Evolutionary conservation across 2,113 vertebrate species (phyloP).

Genomic region (Pachypanchax playfairii): DNA sequence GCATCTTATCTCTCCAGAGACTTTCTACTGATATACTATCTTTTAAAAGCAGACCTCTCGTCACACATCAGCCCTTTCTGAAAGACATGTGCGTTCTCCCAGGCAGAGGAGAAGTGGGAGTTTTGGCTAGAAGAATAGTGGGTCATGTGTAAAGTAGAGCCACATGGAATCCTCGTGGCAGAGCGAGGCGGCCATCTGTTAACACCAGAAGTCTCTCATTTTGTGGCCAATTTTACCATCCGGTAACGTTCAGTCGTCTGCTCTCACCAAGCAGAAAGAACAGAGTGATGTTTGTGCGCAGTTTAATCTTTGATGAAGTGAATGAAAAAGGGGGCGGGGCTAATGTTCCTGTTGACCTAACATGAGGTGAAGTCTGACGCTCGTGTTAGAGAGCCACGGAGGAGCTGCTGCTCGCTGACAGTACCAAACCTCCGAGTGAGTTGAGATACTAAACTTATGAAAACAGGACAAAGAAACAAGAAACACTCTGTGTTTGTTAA

Average conservation of each 20-base stretch:
- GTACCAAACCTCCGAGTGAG: constrained; percentile 32
- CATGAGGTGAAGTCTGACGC: constrained; percentile 54
- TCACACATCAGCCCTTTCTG: constrained; percentile 25
- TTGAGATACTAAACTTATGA: too few species aligned
- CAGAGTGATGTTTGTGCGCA: constrained; percentile 56
- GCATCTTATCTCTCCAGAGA: constrained; percentile 36
- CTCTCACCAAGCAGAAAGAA: constrained; percentile 44
- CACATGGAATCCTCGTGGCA: constrained; percentile 70
- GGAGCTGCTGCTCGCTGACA: constrained; percentile 53
- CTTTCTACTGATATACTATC: constrained; percentile 24
- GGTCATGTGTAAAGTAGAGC: constrained; percentile 72
- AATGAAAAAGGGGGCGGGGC: constrained; percentile 36
- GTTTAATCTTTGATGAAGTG: constrained; percentile 51
- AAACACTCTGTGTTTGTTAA: constrained; percentile 26
- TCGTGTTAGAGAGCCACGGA: constrained; percentile 36
- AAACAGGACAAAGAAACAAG: background rate
- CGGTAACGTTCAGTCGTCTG: constrained; percentile 50
- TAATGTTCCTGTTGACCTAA: constrained; percentile 31
- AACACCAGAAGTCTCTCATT: constrained; percentile 70
- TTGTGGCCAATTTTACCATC: constrained; percentile 71
- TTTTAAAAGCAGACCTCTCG: constrained; percentile 1
- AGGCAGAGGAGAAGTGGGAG: constrained; percentile 39
- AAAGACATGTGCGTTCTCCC: constrained; percentile 37
- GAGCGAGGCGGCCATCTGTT: constrained; percentile 74
- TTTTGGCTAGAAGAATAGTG: constrained; percentile 63